Evolutionary conservation across 2,888 invertebrate species (phyloP).

Genomic region (Idaea straminata): DNA sequence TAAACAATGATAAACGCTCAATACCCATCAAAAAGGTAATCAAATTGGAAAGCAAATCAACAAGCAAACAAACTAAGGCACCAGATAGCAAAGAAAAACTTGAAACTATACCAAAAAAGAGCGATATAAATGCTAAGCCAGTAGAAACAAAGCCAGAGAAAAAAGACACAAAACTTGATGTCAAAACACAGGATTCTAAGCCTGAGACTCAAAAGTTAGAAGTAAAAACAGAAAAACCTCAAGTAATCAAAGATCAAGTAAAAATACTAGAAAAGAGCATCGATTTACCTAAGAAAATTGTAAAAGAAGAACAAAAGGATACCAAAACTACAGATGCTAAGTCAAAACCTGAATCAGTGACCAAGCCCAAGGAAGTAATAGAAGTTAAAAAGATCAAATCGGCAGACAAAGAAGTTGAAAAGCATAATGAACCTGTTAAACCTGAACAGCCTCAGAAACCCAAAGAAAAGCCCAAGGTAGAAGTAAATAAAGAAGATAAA

Average conservation of each 20-base stretch:
- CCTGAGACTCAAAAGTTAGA: conserved; percentile 16
- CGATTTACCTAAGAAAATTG: conserved; percentile 25
- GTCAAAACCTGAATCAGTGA: conserved; percentile 27
- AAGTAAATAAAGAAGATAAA: conserved; percentile 30
- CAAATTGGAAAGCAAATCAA: conserved; percentile 3
- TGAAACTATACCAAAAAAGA: conserved; percentile 9
- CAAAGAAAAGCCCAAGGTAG: conserved; percentile 28
- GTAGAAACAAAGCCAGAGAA: conserved; percentile 15
- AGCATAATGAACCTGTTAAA: conserved; percentile 18
- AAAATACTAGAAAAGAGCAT: conserved; percentile 11
- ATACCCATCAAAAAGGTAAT: background rate
- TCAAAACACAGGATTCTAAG: conserved; percentile 6
- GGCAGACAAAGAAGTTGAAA: conserved; percentile 20
- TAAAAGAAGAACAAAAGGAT: conserved; percentile 30
- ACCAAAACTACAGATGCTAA: conserved; percentile 27
- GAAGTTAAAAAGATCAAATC: conserved; percentile 18
- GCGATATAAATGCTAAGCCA: conserved; percentile 13
- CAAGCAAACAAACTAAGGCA: conserved; percentile 5
- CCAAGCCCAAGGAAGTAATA: conserved; percentile 24
- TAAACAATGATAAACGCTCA: conserved; percentile 7
- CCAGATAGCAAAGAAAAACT: conserved; percentile 10
- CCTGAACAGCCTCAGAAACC: conserved; percentile 14
- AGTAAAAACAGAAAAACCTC: conserved; percentile 18
- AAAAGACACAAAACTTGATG: conserved; percentile 11
- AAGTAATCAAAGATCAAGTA: conserved; percentile 16